Evolutionary conservation across 2,113 vertebrate genomes (phyloP).

Genomic region (Myodes glareolus): DNA sequence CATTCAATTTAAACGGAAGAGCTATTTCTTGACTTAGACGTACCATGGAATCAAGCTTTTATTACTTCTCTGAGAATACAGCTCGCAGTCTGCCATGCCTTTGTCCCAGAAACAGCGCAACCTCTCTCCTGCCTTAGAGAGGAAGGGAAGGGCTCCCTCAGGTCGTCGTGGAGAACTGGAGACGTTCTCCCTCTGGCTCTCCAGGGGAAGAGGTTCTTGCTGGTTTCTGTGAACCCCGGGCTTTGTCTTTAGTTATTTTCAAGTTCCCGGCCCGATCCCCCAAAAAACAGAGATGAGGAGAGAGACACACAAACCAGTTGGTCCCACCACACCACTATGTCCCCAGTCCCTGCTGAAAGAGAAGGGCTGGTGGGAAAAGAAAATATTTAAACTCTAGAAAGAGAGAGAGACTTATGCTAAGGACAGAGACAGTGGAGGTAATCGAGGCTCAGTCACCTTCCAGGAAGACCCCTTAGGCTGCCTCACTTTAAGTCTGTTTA

Average conservation of each 20-base stretch:
- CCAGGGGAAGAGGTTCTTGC: background rate
- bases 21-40: slow-evolving; percentile 31
- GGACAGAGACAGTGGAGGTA: background rate
- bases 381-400: background rate
- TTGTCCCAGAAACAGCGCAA: slow-evolving; percentile 48
- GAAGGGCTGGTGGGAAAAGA: background rate
- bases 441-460: background rate
- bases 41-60: slow-evolving; percentile 29
- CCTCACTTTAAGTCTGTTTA: background rate
- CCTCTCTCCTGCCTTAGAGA: background rate
- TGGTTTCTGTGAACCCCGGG: background rate
- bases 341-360: background rate
- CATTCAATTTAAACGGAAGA: slow-evolving; percentile 56
- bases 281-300: background rate
- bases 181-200: background rate
- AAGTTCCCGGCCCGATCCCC: background rate
- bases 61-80: slow-evolving; percentile 37
- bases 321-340: background rate
- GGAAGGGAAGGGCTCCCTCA: slow-evolving; percentile 13
- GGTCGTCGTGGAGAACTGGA: background rate
- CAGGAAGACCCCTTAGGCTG: background rate
- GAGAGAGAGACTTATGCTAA: background rate
- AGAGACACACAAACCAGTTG: background rate
- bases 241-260: background rate
- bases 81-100: slow-evolving; percentile 12